These are phyloP conservation scores for Thunnus maccoyii DNA, from an alignment of 2,113 vertebrate genomes.

Conservation along the genomic window DNA sequence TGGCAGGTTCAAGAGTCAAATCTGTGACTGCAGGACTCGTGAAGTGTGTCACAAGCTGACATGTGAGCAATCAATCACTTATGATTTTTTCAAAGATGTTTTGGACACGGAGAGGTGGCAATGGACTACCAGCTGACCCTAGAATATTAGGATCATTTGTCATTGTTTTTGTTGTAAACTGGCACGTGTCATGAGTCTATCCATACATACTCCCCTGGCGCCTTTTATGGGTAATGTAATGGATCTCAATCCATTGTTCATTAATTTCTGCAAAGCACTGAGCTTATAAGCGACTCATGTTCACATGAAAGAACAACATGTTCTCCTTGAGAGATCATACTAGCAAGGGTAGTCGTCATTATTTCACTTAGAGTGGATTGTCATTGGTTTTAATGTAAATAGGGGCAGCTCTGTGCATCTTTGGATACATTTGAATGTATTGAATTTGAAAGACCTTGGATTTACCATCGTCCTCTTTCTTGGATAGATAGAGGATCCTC, in stretches of 20 bases:
- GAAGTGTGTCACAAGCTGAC: constrained; percentile 44
- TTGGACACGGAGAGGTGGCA: neutral
- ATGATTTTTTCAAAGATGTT: neutral
- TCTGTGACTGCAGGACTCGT: constrained; percentile 37
- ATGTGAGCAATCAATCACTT: constrained; percentile 44
- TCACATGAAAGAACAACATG: constrained; percentile 33
- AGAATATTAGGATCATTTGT: constrained; percentile 2
- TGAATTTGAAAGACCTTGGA: constrained; percentile 4
- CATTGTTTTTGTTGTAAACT: constrained; percentile 5
- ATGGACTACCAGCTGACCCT: neutral
- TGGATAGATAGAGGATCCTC: constrained; percentile 44
- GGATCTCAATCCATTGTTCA: constrained; percentile 42
- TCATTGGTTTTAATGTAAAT: constrained; percentile 24
- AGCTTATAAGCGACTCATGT: constrained; percentile 22
- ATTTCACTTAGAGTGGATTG: constrained; percentile 10
- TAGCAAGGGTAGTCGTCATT: neutral
- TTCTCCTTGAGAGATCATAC: constrained; percentile 22
- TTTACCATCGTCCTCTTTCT: constrained; percentile 11
- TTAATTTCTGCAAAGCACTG: constrained; percentile 28
- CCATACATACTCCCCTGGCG: neutral
- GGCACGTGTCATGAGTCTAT: neutral
- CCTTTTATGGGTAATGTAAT: constrained; percentile 38
- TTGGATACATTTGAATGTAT: neutral
- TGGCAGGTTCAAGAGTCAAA: constrained; percentile 41
- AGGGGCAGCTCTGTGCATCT: neutral